Evolutionary conservation across 2,888 invertebrate genomes (phyloP).

Genomic region (Agrilus biguttatus): DNA sequence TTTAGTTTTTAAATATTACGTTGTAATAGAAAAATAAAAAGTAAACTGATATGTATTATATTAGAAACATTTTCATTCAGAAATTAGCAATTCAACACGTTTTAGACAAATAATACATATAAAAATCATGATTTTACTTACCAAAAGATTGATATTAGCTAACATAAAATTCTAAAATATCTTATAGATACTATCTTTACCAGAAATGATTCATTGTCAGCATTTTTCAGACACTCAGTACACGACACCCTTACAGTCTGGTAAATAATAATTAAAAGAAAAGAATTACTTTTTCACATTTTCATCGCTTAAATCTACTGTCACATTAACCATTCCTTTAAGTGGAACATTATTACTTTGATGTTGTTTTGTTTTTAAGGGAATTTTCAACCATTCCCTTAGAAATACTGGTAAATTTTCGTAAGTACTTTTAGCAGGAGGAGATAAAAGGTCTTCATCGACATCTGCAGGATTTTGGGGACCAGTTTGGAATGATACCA

Average conservation of each 20-base stretch:
- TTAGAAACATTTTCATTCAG: no score
- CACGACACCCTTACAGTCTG: background rate
- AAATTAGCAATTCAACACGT: no score
- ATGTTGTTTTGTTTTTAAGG: slow-evolving; percentile 13
- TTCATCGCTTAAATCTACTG: slow-evolving; percentile 18
- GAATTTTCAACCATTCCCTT: slow-evolving; percentile 29
- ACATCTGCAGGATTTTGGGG: slow-evolving; percentile 45
- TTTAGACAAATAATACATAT: no score
- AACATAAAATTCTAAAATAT: no score
- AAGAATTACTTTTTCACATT: slow-evolving; percentile 4
- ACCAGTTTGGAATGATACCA: slow-evolving; percentile 56
- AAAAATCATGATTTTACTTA: no score
- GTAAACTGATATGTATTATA: no score
- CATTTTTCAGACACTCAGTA: background rate
- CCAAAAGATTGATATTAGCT: no score
- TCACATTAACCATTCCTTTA: slow-evolving; percentile 19
- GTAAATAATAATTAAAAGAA: background rate
- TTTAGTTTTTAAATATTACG: no score
- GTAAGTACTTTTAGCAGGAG: slow-evolving; percentile 44
- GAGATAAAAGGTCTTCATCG: slow-evolving; percentile 52
- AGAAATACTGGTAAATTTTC: slow-evolving; percentile 34
- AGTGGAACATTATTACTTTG: slow-evolving; percentile 11
- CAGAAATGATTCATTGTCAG: background rate
- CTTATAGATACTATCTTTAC: no score
- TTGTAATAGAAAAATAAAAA: no score